Evolutionary conservation across 2,113 vertebrate species (phyloP).

Genomic region (Festucalex cinctus): DNA sequence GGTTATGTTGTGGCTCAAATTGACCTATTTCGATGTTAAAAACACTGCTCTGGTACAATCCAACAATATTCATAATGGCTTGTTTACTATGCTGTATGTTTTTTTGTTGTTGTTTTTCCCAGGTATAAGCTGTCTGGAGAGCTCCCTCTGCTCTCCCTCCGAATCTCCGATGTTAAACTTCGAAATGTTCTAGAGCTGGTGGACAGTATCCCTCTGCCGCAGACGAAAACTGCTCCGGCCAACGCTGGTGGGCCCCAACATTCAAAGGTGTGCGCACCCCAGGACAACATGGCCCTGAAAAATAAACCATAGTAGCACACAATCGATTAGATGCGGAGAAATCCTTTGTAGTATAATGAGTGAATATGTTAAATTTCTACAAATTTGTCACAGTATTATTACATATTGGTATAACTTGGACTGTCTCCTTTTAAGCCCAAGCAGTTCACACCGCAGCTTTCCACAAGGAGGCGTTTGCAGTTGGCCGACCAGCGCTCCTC

Average conservation of each 20-base stretch:
- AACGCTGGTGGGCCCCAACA: constrained; percentile 48
- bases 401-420: constrained; percentile 7
- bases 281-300: background rate
- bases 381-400: background rate
- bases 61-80: background rate
- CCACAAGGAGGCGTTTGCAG: constrained; percentile 69
- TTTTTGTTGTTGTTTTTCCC: constrained; percentile 18
- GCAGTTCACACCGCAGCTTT: constrained; percentile 76
- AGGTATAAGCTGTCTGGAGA: constrained; percentile 91
- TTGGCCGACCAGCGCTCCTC: constrained; percentile 78
- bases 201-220: constrained; percentile 88
- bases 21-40: background rate
- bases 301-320: background rate
- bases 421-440: constrained; percentile 63
- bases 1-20: too few relatives aligned
- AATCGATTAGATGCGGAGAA: background rate
- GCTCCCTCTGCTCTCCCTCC: constrained; percentile 85
- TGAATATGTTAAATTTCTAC: too few relatives aligned
- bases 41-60: background rate
- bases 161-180: constrained; percentile 89
- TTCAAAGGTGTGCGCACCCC: constrained; percentile 69
- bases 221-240: constrained; percentile 65
- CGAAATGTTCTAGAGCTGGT: constrained; percentile 82
- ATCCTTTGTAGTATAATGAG: too few relatives aligned
- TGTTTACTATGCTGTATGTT: background rate